Percentiles rank a stretch among this genome's conserved stretches.
Conservation (phyloP, 1,140 invertebrate species). For the Ladona fulva region DNA sequence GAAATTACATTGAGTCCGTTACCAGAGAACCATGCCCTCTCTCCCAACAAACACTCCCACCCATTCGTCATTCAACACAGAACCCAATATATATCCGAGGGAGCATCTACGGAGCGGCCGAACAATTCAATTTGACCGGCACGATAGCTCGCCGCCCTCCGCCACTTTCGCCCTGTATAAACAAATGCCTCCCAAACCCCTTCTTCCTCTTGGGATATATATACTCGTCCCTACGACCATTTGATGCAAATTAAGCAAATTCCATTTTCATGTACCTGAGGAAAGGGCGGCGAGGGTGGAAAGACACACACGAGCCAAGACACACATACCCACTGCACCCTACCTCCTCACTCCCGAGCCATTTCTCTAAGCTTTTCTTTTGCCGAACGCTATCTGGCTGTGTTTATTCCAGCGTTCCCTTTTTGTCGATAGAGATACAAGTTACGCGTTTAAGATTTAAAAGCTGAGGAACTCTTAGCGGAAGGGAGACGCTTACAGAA, state of each 20-base stretch:
- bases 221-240: not conserved
- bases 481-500: no score
- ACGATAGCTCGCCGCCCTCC: not conserved
- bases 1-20: slow-evolving; percentile 9
- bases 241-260: slow-evolving; percentile 7
- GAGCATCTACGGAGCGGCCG: not conserved
- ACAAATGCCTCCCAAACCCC: not conserved
- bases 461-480: no score
- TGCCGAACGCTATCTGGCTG: no score
- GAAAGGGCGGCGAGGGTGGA: not conserved
- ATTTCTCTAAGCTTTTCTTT: not conserved
- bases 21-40: not conserved
- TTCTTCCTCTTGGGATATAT: not conserved
- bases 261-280: not conserved
- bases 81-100: not conserved
- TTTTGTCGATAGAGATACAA: no score
- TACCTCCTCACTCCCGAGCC: not conserved
- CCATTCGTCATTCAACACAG: not conserved
- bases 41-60: not conserved
- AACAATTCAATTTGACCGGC: slow-evolving; percentile 9
- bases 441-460: no score
- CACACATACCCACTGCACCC: not conserved
- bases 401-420: no score
- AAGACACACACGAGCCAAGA: not conserved
- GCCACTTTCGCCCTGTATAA: not conserved